Conservation (phyloP, 2,888 invertebrate genomes). For the Frankliniella fusca region DNA sequence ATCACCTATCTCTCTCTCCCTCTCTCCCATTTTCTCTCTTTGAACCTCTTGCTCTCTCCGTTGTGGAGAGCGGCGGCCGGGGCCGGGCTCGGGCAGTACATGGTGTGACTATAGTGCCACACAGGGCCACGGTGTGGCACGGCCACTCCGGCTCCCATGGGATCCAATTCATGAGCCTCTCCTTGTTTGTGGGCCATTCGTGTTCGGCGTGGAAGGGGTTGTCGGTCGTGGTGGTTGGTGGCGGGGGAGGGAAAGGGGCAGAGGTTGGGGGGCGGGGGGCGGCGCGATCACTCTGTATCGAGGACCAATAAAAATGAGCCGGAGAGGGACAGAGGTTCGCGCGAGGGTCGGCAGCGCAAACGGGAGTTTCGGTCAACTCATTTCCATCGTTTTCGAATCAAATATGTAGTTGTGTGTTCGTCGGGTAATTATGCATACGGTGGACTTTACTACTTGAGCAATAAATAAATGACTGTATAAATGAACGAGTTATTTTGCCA, state of each 20-base stretch:
- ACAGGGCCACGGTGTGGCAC: not conserved
- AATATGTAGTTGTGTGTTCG: not conserved
- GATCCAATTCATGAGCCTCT: not conserved
- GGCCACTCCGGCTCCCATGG: not conserved
- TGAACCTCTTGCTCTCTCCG: no score
- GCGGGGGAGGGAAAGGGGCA: not conserved
- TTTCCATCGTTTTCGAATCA: slow-evolving; percentile 26
- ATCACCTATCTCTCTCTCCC: no score
- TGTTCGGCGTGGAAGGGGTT: not conserved
- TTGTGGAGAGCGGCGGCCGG: no score
- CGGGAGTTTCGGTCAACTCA: not conserved
- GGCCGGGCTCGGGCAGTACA: not conserved
- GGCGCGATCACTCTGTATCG: not conserved
- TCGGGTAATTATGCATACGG: slow-evolving; percentile 8
- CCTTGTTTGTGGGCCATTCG: not conserved
- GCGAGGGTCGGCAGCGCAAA: not conserved
- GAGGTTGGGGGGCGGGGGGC: not conserved
- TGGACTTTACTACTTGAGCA: not conserved
- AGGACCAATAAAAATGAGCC: slow-evolving; percentile 12
- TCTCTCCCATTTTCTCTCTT: no score
- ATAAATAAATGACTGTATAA: slow-evolving; percentile 13
- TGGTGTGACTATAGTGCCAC: not conserved
- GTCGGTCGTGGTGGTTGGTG: not conserved
- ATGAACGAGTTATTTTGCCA: not conserved
- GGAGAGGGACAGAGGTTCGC: not conserved